phyloP scores from a whole-genome alignment of 2,797 vertebrate species.

The Netta rufina region DNA sequence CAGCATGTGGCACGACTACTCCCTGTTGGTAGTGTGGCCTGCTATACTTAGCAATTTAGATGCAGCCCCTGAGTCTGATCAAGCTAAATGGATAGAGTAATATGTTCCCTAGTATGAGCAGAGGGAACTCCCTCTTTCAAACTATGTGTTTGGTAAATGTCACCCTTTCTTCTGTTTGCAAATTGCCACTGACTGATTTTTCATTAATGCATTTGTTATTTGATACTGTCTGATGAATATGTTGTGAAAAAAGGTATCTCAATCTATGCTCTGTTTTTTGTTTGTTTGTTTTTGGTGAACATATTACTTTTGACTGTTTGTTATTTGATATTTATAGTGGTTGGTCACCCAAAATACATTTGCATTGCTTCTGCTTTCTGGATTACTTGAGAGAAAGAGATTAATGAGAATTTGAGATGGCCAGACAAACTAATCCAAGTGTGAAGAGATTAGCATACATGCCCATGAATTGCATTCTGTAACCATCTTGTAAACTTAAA shows the following conservation, averaged over 20 bases:
- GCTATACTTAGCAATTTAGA: not conserved
- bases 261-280: not conserved
- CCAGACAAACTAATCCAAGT: constrained; percentile 8
- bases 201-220: not conserved
- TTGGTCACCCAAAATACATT: not conserved
- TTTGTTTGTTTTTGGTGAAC: not conserved
- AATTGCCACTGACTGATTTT: not conserved
- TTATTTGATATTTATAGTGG: not conserved
- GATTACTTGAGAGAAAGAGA: not conserved
- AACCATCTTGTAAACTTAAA: not conserved
- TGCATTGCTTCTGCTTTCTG: not conserved
- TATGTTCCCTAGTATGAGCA: not conserved
- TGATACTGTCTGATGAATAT: not conserved
- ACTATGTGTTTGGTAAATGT: not conserved
- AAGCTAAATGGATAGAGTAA: not conserved
- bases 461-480: not conserved
- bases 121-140: not conserved
- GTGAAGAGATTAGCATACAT: not conserved
- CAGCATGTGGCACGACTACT: not conserved
- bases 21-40: not conserved
- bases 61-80: not conserved
- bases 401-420: not conserved
- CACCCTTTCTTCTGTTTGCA: not conserved
- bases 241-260: not conserved
- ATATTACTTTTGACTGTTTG: not conserved